phyloP scores from a whole-genome alignment of 1,140 invertebrate species.

The Brachionus rubens region DNA sequence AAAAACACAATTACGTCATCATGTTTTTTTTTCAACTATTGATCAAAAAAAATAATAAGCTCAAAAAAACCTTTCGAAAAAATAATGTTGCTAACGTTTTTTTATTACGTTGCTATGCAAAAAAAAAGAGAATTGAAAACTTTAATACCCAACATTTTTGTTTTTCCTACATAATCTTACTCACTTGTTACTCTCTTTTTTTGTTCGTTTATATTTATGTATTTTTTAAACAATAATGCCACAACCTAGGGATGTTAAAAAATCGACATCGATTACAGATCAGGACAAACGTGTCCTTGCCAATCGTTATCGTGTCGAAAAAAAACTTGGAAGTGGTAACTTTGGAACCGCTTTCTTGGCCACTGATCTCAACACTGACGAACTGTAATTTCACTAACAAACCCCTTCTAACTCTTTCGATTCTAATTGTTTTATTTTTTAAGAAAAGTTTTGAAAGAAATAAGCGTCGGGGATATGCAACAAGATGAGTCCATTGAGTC shows the following conservation, averaged over 20 bases:
- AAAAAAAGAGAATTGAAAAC: no score
- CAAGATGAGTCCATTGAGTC: no score
- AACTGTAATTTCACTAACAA: conserved; percentile 47
- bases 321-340: conserved; percentile 59
- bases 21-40: no score
- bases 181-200: conserved; percentile 25
- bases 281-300: conserved; percentile 21
- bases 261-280: neutral
- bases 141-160: no score
- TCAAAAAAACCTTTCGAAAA: neutral
- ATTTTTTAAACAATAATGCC: conserved; percentile 6
- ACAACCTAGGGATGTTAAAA: conserved; percentile 32
- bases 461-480: conserved; percentile 48
- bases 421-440: neutral
- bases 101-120: conserved; percentile 13
- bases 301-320: conserved; percentile 55
- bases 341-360: conserved; percentile 59
- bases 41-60: no score
- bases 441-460: conserved; percentile 59
- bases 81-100: conserved; percentile 21
- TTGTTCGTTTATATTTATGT: neutral
- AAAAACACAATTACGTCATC: no score
- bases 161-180: conserved; percentile 7
- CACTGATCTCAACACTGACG: conserved; percentile 52
- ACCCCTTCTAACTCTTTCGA: no score